phyloP scores from a whole-genome alignment of 2,888 invertebrate species.

The Caenorhabditis angaria region DNA sequence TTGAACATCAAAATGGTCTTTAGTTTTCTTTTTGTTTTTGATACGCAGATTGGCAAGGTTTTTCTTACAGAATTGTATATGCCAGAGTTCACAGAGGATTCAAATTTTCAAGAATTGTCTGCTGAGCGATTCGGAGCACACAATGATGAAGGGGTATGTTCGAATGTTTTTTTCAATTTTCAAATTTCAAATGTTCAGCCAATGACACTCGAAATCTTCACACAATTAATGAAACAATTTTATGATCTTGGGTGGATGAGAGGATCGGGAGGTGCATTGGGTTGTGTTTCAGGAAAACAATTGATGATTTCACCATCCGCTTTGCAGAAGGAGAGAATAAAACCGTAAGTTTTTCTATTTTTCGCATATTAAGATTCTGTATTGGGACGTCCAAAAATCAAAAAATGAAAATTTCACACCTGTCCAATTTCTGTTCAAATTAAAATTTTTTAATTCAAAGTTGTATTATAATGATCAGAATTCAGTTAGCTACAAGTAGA shows the following conservation, averaged over 20 bases:
- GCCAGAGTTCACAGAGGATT: conserved; percentile 24
- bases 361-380: no score
- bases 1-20: not conserved
- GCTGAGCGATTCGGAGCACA: conserved; percentile 17
- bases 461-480: no score
- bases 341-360: conserved; percentile 17
- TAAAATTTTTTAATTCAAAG: no score
- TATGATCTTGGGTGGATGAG: conserved; percentile 94
- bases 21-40: no score
- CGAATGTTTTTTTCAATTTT: not conserved
- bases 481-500: no score
- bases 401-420: no score
- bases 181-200: conserved; percentile 28
- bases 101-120: conserved; percentile 27
- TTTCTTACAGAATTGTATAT: no score
- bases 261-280: conserved; percentile 83
- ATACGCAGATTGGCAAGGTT: no score
- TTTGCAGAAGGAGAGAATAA: conserved; percentile 86
- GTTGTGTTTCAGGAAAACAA: conserved; percentile 73
- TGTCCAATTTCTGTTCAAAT: no score
- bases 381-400: no score
- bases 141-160: conserved; percentile 33
- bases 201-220: conserved; percentile 78
- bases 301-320: conserved; percentile 96
- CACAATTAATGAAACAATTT: conserved; percentile 87